Evolutionary conservation across 2,113 vertebrate genomes (phyloP).

Genomic region (Leucoraja erinaceus): DNA sequence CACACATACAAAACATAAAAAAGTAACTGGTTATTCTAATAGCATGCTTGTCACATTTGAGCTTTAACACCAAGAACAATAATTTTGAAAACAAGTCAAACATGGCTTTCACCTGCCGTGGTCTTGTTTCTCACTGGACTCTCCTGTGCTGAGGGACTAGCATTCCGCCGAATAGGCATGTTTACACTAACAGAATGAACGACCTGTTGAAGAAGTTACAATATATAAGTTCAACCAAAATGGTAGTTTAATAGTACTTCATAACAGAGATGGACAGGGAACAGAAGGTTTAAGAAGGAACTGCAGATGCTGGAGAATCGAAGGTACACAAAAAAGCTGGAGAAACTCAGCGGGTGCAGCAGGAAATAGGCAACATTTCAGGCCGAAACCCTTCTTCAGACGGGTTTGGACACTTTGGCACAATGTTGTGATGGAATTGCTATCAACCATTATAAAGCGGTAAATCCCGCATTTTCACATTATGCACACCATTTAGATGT

Average conservation of each 20-base stretch:
- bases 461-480: not conserved
- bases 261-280: not conserved
- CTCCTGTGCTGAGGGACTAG: constrained; percentile 76
- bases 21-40: not conserved
- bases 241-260: not conserved
- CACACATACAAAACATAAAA: not conserved
- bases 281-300: no score
- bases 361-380: no score
- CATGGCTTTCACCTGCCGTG: constrained; percentile 62
- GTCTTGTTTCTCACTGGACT: constrained; percentile 70
- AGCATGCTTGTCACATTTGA: not conserved
- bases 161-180: constrained; percentile 87
- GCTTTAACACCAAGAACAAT: not conserved
- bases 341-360: no score
- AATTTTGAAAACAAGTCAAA: not conserved
- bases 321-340: no score
- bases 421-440: not conserved
- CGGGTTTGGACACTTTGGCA: not conserved
- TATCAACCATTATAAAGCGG: not conserved
- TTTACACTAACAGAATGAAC: constrained; percentile 40
- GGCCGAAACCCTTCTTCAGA: no score
- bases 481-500: not conserved
- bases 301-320: no score
- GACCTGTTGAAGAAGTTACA: not conserved
- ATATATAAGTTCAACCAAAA: not conserved